Conservation (phyloP, 2,797 vertebrate species). For the Pogonophryne albipinna region DNA sequence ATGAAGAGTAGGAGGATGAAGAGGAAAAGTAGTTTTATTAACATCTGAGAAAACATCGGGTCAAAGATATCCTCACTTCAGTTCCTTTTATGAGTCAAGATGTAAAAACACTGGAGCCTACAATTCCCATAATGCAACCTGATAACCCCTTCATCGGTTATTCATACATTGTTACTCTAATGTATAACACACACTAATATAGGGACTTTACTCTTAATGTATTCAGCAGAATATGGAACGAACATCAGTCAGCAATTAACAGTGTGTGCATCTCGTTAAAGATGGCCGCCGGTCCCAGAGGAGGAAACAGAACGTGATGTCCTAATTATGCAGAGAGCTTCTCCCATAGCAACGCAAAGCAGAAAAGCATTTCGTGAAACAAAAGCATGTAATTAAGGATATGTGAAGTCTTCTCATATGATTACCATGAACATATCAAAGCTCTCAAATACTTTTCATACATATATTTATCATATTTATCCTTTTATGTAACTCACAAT, state of each 20-base stretch:
- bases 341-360: not conserved
- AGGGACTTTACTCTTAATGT: not conserved
- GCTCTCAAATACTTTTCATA: not conserved
- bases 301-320: not conserved
- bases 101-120: slow-evolving; percentile 4
- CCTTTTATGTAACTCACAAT: not conserved
- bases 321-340: slow-evolving; percentile 16
- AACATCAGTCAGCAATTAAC: slow-evolving; percentile 41
- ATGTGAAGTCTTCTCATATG: not conserved
- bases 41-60: too few relatives aligned
- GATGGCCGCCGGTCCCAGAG: slow-evolving; percentile 10
- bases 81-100: too few relatives aligned
- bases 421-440: not conserved
- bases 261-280: slow-evolving; percentile 28
- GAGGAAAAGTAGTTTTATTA: not conserved
- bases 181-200: not conserved
- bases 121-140: slow-evolving; percentile 12
- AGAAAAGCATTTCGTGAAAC: not conserved
- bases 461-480: not conserved
- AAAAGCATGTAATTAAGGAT: not conserved
- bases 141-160: not conserved
- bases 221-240: slow-evolving; percentile 4
- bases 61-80: not conserved
- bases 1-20: slow-evolving; percentile 10
- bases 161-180: not conserved